Base-by-base conservation (phyloP, 2,888 invertebrate species). In the Ophion ventricosus region DNA sequence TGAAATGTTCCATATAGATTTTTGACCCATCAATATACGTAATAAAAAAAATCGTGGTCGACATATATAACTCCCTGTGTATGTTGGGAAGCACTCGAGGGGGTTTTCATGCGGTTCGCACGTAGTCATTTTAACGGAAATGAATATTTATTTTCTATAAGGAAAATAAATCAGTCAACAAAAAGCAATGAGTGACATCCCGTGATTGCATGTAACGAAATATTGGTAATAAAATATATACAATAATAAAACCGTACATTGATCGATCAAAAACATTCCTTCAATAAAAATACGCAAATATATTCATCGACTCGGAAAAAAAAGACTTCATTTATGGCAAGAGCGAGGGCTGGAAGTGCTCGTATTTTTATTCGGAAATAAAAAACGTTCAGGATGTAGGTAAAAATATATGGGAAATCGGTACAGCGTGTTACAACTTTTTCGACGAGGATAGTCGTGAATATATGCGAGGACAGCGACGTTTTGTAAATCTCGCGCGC, bases 401-500 rank as follows among this genome's bases (percentile, higher is more conserved):
- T n/a, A 29, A 67, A 61, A 66, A 80, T 56, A 26, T 23, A 80
- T 76, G 80, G 80, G 57, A 72, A 66, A 80, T 66, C 57, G 26
- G 66, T 69, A 59, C 40, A 72, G 57, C 14, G 70, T 57, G 57
- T 54, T 35, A 56, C 70, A 72, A 23, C 23, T 72, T 72, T 75
- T 66, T 66, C 54, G 29, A 17, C n/a, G 54, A 26, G 57, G 29
- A 26, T 40, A 57, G 17, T 57, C 40, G 40, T 3, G 72, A 72
- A 72, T 72, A 59, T 35, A 56, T 43, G 17, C 17, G 0, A 26
- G 49, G 20, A 74, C 29, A 26, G 23, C 35, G 61, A 49, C 63
- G 74, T 70, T 75, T 85, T 73, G 70, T 83, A 85, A 86, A 86
- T 86, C 86, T 80, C 81, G 25, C 72, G 72, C 82, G 84, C 85